A percentile compares a stretch with the other conserved stretches of the same genome.
Conservation (phyloP, 1,140 invertebrate genomes). For the Steinernema khuongi region DNA sequence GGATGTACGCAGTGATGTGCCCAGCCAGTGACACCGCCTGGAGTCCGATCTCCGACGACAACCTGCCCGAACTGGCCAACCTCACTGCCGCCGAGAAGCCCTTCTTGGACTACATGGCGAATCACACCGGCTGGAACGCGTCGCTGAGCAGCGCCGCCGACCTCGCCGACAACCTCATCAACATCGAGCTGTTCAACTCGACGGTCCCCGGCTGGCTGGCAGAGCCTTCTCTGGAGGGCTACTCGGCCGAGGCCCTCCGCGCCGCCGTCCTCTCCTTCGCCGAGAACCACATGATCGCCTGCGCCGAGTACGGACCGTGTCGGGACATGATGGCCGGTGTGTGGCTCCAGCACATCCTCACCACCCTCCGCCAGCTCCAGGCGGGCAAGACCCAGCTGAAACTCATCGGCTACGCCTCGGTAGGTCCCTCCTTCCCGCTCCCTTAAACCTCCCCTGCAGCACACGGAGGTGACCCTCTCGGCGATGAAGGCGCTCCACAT, state of each 20-base stretch:
- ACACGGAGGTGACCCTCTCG: slow-evolving; percentile 26
- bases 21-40: slow-evolving; percentile 20
- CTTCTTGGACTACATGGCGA: slow-evolving; percentile 25
- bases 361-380: slow-evolving; percentile 6
- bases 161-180: slow-evolving; percentile 27
- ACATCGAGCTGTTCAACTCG: slow-evolving; percentile 18
- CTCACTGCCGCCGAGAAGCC: slow-evolving; percentile 14
- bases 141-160: slow-evolving; percentile 22
- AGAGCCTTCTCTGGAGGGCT: background rate
- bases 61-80: slow-evolving; percentile 11
- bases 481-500: slow-evolving; percentile 20
- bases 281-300: slow-evolving; percentile 29
- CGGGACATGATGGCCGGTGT: slow-evolving; percentile 26
- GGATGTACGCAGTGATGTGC: slow-evolving; percentile 39
- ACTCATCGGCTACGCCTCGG: slow-evolving; percentile 12
- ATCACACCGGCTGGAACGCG: slow-evolving; percentile 27
- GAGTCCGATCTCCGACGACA: slow-evolving; percentile 27
- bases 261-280: background rate
- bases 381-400: slow-evolving; percentile 20
- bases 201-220: slow-evolving; percentile 23
- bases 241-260: slow-evolving; percentile 14
- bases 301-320: slow-evolving; percentile 26
- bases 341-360: slow-evolving; percentile 24
- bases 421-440: background rate
- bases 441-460: slow-evolving; percentile 3